Conservation (phyloP, 2,888 invertebrate species). For the Drosophila seclusa region DNA sequence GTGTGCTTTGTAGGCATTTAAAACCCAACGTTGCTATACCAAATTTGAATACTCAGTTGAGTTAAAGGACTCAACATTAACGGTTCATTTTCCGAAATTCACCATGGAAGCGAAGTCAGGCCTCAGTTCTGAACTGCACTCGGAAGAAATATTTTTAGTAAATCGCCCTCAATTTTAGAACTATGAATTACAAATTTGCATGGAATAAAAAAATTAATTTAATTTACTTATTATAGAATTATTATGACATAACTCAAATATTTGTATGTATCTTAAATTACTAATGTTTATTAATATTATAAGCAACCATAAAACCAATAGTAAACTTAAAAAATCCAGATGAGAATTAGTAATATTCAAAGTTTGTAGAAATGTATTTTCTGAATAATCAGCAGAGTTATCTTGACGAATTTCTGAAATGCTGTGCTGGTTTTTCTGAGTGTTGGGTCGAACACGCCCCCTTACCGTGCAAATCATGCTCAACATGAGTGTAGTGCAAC, state of each 20-base stretch:
- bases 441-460: slow-evolving; percentile 8
- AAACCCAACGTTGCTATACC: not conserved
- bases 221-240: not conserved
- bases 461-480: slow-evolving; percentile 55
- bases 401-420: not conserved
- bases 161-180: not conserved
- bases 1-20: not conserved
- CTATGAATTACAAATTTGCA: not conserved
- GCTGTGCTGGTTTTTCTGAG: not conserved
- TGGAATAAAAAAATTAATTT: not conserved
- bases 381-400: not conserved
- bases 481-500: slow-evolving; percentile 47
- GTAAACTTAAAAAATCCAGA: not conserved
- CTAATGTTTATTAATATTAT: not conserved
- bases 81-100: not conserved
- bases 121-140: slow-evolving; percentile 2
- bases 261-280: too few relatives aligned
- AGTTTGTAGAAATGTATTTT: not conserved
- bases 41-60: not conserved
- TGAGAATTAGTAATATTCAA: not conserved
- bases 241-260: not conserved
- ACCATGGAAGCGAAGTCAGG: not conserved
- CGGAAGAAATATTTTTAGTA: not conserved
- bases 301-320: not conserved
- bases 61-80: not conserved